These are phyloP conservation scores for Drosophila monieri DNA, from an alignment of 2,888 invertebrate genomes.

Conservation along the genomic window DNA sequence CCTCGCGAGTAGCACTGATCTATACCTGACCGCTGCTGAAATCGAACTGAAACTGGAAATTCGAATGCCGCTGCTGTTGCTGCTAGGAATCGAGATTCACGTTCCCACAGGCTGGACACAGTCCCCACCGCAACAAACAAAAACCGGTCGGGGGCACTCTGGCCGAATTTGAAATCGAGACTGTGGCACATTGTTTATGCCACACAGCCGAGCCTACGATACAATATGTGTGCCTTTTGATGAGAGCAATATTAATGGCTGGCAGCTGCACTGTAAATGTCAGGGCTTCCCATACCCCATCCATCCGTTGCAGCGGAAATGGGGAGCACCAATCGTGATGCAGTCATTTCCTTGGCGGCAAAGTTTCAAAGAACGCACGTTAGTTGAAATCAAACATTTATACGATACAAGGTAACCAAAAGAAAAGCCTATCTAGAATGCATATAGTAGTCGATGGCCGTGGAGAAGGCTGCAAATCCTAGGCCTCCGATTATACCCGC, in stretches of 20 bases:
- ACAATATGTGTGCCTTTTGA: slow-evolving; percentile 31
- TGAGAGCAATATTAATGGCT: slow-evolving; percentile 59
- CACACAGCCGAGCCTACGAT: slow-evolving; percentile 45
- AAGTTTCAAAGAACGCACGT: slow-evolving; percentile 20
- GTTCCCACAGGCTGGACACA: slow-evolving; percentile 67
- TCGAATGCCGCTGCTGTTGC: slow-evolving; percentile 28
- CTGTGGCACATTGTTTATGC: slow-evolving; percentile 72
- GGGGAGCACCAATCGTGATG: slow-evolving; percentile 18
- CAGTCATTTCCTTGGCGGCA: slow-evolving; percentile 45
- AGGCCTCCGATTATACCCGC: slow-evolving; percentile 97
- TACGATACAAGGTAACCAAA: slow-evolving; percentile 26
- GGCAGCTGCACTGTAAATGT: slow-evolving; percentile 59
- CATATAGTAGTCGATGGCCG: slow-evolving; percentile 98
- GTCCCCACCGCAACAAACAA: slow-evolving; percentile 1
- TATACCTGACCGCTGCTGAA: slow-evolving; percentile 71
- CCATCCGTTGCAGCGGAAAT: slow-evolving; percentile 51
- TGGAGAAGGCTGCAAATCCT: slow-evolving; percentile 98
- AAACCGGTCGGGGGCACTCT: slow-evolving; percentile 61
- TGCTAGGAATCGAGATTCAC: slow-evolving; percentile 65
- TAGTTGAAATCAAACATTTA: slow-evolving; percentile 63
- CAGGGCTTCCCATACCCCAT: slow-evolving; percentile 11
- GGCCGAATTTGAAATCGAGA: slow-evolving; percentile 64
- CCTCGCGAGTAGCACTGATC: slow-evolving; percentile 46
- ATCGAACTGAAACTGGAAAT: slow-evolving; percentile 80
- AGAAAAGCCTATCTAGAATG: slow-evolving; percentile 83